phyloP scores from a whole-genome alignment of 2,888 invertebrate species.

The Catonia carolina region DNA sequence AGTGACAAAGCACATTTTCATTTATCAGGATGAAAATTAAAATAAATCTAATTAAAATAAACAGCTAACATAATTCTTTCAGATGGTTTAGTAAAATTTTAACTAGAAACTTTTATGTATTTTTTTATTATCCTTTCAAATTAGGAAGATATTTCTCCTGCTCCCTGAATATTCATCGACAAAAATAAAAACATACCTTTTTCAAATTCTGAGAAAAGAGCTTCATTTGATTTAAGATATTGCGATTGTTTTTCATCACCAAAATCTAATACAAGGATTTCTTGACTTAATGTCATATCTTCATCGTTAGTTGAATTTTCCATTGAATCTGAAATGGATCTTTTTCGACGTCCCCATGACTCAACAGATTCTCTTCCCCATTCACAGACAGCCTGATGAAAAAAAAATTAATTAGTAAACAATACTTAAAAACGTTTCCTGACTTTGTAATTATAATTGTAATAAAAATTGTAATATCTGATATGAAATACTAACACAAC shows the following conservation, averaged over 20 bases:
- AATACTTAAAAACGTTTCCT: neutral
- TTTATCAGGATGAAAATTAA: too few relatives aligned
- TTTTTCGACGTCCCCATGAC: slow-evolving; percentile 85
- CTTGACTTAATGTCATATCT: slow-evolving; percentile 90
- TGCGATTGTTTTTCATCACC: slow-evolving; percentile 83
- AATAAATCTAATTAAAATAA: too few relatives aligned
- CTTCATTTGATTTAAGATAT: slow-evolving; percentile 64
- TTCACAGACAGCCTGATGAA: slow-evolving; percentile 73
- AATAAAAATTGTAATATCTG: too few relatives aligned
- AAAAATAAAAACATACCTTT: slow-evolving; percentile 51
- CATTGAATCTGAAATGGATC: slow-evolving; percentile 54
- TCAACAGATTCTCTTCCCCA: slow-evolving; percentile 86
- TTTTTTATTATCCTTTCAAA: too few relatives aligned
- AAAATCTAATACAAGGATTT: slow-evolving; percentile 87
- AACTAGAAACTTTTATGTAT: too few relatives aligned
- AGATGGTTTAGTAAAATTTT: too few relatives aligned
- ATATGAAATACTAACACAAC: too few relatives aligned
- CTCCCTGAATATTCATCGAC: too few relatives aligned
- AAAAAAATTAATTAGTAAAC: neutral
- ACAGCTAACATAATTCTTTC: too few relatives aligned
- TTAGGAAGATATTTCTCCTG: too few relatives aligned
- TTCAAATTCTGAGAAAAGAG: slow-evolving; percentile 61
- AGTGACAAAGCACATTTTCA: too few relatives aligned
- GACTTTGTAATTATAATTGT: neutral
- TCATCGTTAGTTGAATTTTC: slow-evolving; percentile 59